Base-by-base conservation (phyloP, 2,888 invertebrate species). In the Acrocyrtus sp. region DNA sequence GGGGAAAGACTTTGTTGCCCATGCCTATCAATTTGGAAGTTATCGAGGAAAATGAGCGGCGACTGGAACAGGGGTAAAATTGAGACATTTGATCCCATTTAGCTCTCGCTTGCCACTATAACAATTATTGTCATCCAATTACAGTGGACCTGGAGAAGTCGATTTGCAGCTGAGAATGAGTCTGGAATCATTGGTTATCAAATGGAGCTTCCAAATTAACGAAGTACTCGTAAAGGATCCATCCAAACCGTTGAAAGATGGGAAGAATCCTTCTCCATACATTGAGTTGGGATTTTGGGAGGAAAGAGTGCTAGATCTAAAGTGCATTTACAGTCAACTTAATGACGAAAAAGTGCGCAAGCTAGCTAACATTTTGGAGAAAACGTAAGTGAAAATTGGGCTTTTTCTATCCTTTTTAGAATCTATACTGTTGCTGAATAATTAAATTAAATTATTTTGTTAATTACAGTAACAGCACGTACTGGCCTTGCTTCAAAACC, bases 181-280 rank as follows among this genome's bases (percentile, higher is more conserved):
- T 12, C 95, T 97, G 67, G 97, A 98, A 86, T 94, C 94, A 3
- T 94, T 96, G 19, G 92, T 97, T 56, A 96, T 96, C 82, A 96
- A 97, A 83, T 98, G 97, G 97, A 88, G 92, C 1, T 87, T 88
- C 57, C 92, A 94, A 84, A 92, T 97, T 76, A 93, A 95, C 82
- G 96, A 96, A 83, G 95, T 97, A 5, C 89, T 97, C 83, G 91
- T 91, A 83, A 93, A 94, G 82, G 94, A 94, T 84, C 93, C 95
- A 0, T 90, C 92, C 21, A 90, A 91, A 81, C 61, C 93, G 1
- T 90, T 93, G 80, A 88, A 90, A 39, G 19, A 48, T 12, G 91
- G 91, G 82, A 92, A 92, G 27, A 90, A 95, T 85, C 95, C 96
- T 3, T 88, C 91, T 24, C 96, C 97, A 0, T 87, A 85, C 84